Base-by-base conservation (phyloP, 2,888 invertebrate species). In the Heliconius hortense region DNA sequence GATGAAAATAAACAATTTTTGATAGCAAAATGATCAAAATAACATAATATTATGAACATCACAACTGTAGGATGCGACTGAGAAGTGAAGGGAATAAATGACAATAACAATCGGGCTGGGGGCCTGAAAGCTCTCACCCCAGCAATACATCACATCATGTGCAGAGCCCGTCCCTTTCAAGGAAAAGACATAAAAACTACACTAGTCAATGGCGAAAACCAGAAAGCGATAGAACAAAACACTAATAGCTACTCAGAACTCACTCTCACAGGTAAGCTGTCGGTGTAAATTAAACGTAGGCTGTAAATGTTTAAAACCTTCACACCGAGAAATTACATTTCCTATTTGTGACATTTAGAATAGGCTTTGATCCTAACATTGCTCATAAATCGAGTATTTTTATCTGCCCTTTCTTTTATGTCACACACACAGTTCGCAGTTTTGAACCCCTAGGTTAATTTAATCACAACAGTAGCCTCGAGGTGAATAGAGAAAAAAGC, bases 71-170 rank as follows among this genome's bases (percentile, higher is more conserved):
- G 72, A 64, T 73, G 62, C 73, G 70, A 80, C 76, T 74, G 59
- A 75, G 66, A 78, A 79, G 76, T 73, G 78, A 76, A 80, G 78
- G 81, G 79, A 81, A 81, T 80, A 81, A 82, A 80, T 80, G 82
- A 82, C 82, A 82, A 83, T 81, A 81, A 79, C 81, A 82, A 82
- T 80, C 80, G 78, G 74, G 63, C 70, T 83, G 82, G 82, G 79
- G 80, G 77, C 78, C 77, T 76, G 78, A 79, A 79, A 78, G 81
- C 81, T 79, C 81, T 79, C 82, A 76, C 84, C 85, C 85, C 78
- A 77, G 83, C 82, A 83, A 86, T 86, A 83, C 85, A 85, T 88
- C 86, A 87, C 85, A 83, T 81, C 82, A 81, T 83, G 81, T 83
- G 83, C 85, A 84, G 78, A 81, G 67, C 76, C 73, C 70, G 64